Conservation (phyloP, 2,797 vertebrate genomes). For the Anguilla megastoma region DNA sequence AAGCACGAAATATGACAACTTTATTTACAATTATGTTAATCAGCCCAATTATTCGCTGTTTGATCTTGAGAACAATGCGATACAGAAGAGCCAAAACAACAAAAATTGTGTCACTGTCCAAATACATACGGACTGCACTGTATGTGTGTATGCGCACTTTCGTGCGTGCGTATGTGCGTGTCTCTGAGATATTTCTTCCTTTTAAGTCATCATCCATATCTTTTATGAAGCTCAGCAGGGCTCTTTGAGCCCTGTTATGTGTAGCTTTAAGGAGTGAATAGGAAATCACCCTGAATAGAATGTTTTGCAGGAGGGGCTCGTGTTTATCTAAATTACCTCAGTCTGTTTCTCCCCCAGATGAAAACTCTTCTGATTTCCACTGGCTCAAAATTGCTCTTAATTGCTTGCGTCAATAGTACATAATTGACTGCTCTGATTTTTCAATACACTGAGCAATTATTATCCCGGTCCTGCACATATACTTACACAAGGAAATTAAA, state of each 20-base stretch:
- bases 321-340: conserved; percentile 34
- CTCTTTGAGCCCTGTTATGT: conserved; percentile 9
- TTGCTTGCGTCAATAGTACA: conserved; percentile 24
- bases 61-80: too few relatives aligned
- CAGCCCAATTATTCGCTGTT: too few relatives aligned
- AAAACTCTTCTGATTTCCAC: conserved; percentile 27
- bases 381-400: conserved; percentile 20
- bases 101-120: too few relatives aligned
- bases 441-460: conserved; percentile 22
- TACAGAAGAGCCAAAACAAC: too few relatives aligned
- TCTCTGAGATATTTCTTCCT: background rate
- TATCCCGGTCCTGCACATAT: background rate
- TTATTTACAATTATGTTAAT: too few relatives aligned
- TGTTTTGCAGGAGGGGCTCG: conserved; percentile 19
- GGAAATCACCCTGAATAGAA: conserved; percentile 33
- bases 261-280: conserved; percentile 16
- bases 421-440: conserved; percentile 13
- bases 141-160: background rate
- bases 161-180: background rate
- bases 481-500: background rate
- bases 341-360: conserved; percentile 18
- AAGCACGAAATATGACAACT: too few relatives aligned
- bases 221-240: background rate
- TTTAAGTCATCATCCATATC: conserved; percentile 5
- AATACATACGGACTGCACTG: background rate